Evolutionary conservation across 2,888 invertebrate genomes (phyloP).

Genomic region (Listrodromus nycthemerus): DNA sequence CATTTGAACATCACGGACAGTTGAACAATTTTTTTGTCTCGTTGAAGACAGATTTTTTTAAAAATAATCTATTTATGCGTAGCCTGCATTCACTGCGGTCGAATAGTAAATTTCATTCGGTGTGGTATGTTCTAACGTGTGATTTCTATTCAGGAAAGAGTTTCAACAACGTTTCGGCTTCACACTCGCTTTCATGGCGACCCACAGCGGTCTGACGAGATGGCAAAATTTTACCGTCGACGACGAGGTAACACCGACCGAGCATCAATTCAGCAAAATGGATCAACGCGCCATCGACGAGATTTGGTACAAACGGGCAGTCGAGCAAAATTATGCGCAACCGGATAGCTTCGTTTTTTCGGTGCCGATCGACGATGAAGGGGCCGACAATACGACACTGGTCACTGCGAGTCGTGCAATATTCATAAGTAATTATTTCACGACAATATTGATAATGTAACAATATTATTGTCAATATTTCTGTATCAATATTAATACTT

Average conservation of each 20-base stretch:
- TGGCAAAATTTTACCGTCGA: constrained; percentile 92
- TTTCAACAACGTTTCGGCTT: constrained; percentile 94
- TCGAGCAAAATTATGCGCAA: constrained; percentile 93
- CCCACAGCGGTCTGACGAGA: constrained; percentile 95
- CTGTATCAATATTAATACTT: not conserved
- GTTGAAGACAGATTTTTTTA: not conserved
- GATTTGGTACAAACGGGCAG: constrained; percentile 95
- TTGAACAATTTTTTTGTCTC: constrained; percentile 5
- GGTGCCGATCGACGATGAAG: constrained; percentile 89
- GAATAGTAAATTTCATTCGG: not conserved
- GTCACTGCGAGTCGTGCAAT: constrained; percentile 96
- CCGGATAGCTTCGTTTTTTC: constrained; percentile 93
- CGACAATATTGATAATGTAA: not conserved
- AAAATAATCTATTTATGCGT: not conserved
- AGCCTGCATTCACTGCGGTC: not conserved
- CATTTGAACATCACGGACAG: not conserved
- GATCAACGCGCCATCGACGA: constrained; percentile 94
- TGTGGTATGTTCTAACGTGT: not conserved
- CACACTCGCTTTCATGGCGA: constrained; percentile 94
- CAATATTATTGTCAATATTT: constrained; percentile 12
- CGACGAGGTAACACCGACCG: constrained; percentile 82
- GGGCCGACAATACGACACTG: constrained; percentile 87
- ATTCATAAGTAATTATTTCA: constrained; percentile 81
- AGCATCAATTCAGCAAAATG: constrained; percentile 89
- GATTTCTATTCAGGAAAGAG: constrained; percentile 88